Conservation (phyloP, 1,140 invertebrate genomes). For the Heliconius hewitsoni region DNA sequence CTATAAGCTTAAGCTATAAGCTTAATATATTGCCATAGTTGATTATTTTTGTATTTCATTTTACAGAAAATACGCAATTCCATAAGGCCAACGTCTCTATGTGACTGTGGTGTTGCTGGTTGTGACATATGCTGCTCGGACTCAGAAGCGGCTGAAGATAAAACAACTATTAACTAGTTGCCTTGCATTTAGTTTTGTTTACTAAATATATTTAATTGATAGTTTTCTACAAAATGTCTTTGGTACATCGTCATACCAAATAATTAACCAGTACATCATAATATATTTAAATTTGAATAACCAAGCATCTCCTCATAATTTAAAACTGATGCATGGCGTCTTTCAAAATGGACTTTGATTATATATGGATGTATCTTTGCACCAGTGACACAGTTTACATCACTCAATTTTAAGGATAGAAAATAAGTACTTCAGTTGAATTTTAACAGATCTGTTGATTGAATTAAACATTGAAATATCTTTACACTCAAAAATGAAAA, state of each 20-base stretch:
- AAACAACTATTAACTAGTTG: slow-evolving; percentile 67
- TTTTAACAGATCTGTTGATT: slow-evolving; percentile 49
- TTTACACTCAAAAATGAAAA: slow-evolving; percentile 5
- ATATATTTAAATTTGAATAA: not conserved
- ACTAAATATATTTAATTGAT: slow-evolving; percentile 16
- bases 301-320: not conserved
- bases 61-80: slow-evolving; percentile 74
- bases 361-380: slow-evolving; percentile 26
- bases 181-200: slow-evolving; percentile 20
- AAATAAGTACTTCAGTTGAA: slow-evolving; percentile 43
- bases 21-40: not conserved
- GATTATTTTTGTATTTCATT: slow-evolving; percentile 18
- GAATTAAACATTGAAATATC: slow-evolving; percentile 27
- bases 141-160: slow-evolving; percentile 69
- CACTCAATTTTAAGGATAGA: slow-evolving; percentile 50
- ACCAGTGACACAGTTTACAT: slow-evolving; percentile 56
- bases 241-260: not conserved
- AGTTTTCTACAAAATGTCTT: slow-evolving; percentile 5
- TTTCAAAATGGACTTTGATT: no score
- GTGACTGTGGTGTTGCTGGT: slow-evolving; percentile 70
- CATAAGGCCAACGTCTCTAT: slow-evolving; percentile 68
- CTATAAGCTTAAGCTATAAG: not conserved
- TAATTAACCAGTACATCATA: not conserved
- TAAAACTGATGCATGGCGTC: not conserved
- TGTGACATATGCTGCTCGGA: slow-evolving; percentile 77